These are phyloP conservation scores for Bradypus variegatus DNA, from an alignment of 2,797 vertebrate species.

Conservation along the genomic window DNA sequence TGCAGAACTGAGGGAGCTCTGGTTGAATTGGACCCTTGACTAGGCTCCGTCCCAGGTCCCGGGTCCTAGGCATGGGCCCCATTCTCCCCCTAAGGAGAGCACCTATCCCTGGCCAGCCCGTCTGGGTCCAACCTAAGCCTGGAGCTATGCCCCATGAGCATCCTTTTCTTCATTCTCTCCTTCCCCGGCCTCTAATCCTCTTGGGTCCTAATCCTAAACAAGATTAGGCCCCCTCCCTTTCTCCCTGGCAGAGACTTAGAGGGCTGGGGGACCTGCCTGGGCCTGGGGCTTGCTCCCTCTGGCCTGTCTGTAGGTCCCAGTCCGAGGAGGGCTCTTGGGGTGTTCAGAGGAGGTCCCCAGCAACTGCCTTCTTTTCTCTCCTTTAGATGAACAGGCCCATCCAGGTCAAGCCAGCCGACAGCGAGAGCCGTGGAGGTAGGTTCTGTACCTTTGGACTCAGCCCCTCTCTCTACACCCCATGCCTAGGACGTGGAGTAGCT, in stretches of 20 bases:
- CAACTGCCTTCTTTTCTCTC: conserved; percentile 41
- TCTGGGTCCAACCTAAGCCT: neutral
- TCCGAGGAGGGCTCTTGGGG: neutral
- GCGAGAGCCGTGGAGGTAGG: conserved; percentile 88
- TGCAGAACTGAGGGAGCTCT: neutral
- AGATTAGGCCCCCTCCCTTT: neutral
- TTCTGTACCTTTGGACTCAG: neutral
- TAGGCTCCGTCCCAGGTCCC: neutral
- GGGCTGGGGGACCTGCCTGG: neutral
- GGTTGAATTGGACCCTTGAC: neutral
- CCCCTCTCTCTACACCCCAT: neutral
- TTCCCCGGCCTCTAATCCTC: neutral
- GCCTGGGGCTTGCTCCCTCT: conserved; percentile 11
- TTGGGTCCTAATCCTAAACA: neutral
- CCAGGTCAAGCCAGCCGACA: conserved; percentile 90
- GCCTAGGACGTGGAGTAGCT: neutral
- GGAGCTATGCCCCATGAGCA: neutral
- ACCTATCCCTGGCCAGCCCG: neutral
- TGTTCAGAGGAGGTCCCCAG: neutral
- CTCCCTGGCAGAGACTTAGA: neutral
- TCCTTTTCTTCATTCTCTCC: neutral
- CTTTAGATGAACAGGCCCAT: conserved; percentile 89
- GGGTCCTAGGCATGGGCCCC: neutral
- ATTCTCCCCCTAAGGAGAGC: neutral
- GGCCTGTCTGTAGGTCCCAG: neutral